phyloP scores from a whole-genome alignment of 2,888 invertebrate species.

The Quadriops clusia region DNA sequence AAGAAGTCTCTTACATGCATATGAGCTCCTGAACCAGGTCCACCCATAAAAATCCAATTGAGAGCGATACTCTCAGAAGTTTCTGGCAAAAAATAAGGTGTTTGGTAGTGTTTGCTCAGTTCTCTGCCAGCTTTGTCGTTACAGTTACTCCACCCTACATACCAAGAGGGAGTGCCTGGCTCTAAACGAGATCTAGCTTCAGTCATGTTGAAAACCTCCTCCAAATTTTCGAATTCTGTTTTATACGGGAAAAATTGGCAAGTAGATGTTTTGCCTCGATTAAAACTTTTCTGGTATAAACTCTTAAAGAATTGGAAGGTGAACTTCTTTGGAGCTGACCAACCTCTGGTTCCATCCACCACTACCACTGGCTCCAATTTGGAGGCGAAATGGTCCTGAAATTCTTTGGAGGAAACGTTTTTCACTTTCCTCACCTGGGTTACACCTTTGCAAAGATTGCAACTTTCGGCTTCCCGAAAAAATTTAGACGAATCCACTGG shows the following conservation, averaged over 20 bases:
- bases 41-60: conserved; percentile 97
- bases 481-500: conserved; percentile 29
- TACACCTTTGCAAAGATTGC: conserved; percentile 62
- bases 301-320: conserved; percentile 72
- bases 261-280: conserved; percentile 34
- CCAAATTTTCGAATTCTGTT: conserved; percentile 67
- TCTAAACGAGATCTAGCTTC: conserved; percentile 50
- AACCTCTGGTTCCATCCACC: conserved; percentile 66
- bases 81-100: conserved; percentile 81
- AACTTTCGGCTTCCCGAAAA: conserved; percentile 71
- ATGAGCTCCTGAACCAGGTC: conserved; percentile 85
- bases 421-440: conserved; percentile 50
- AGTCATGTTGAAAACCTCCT: conserved; percentile 76
- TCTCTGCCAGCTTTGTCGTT: conserved; percentile 68
- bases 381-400: conserved; percentile 66
- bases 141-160: conserved; percentile 87
- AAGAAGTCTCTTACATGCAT: conserved; percentile 94
- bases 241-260: conserved; percentile 94
- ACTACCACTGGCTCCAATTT: conserved; percentile 72
- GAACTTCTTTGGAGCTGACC: conserved; percentile 57
- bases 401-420: conserved; percentile 53
- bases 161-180: conserved; percentile 40
- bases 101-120: conserved; percentile 63
- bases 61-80: conserved; percentile 79
- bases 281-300: conserved; percentile 50